phyloP scores from a whole-genome alignment of 1,140 invertebrate genomes.

The Orchestia grillus region DNA sequence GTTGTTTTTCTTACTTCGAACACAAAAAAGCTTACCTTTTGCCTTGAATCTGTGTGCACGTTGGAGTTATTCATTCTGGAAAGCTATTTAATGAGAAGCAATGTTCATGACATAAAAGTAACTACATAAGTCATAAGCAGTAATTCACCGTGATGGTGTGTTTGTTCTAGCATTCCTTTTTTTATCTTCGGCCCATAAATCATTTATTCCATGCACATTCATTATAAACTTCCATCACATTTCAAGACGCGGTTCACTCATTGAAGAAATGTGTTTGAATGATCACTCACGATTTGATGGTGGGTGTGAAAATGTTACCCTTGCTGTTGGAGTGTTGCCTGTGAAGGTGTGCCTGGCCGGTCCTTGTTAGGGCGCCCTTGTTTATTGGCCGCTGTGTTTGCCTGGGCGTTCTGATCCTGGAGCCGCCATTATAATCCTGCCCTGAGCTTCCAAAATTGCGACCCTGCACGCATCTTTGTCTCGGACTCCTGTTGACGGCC shows the following conservation, averaged over 20 bases:
- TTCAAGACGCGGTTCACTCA: neutral
- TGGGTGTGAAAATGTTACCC: neutral
- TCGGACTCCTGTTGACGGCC: neutral
- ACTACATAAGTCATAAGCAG: too few relatives aligned
- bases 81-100: too few relatives aligned
- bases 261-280: neutral
- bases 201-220: too few relatives aligned
- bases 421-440: slow-evolving; percentile 6
- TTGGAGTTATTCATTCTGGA: too few relatives aligned
- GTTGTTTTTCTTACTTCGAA: too few relatives aligned
- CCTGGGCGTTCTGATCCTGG: neutral
- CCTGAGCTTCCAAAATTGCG: neutral
- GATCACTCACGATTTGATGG: neutral
- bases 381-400: neutral
- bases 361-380: neutral
- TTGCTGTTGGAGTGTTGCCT: neutral
- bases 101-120: too few relatives aligned
- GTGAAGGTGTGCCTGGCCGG: neutral
- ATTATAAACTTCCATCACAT: neutral
- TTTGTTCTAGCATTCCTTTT: too few relatives aligned
- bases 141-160: too few relatives aligned
- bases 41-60: too few relatives aligned
- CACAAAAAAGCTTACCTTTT: too few relatives aligned
- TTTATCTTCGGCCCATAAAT: too few relatives aligned
- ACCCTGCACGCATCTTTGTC: slow-evolving; percentile 19